These are phyloP conservation scores for Passer domesticus DNA, from an alignment of 2,113 vertebrate genomes.

Conservation along the genomic window DNA sequence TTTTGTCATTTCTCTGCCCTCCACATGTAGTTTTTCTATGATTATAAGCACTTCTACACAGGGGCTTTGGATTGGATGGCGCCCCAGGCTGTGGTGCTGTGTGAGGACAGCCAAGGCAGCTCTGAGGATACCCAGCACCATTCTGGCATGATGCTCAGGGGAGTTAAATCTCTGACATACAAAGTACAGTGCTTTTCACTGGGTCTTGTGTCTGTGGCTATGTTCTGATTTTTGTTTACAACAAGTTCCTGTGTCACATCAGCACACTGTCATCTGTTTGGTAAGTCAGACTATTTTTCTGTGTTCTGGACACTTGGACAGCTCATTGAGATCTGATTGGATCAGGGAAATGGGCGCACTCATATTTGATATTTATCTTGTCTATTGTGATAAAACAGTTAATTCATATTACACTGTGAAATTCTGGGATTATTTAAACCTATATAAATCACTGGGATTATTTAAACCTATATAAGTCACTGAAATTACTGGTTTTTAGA, in stretches of 20 bases:
- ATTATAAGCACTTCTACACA: background rate
- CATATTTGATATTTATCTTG: background rate
- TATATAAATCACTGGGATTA: background rate
- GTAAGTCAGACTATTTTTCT: background rate
- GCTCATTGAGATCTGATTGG: background rate
- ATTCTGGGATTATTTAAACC: background rate
- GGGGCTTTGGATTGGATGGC: background rate
- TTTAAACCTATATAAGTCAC: background rate
- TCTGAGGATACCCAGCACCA: background rate
- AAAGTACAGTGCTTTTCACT: background rate
- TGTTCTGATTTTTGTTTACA: background rate
- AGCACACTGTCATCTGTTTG: background rate
- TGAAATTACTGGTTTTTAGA: background rate
- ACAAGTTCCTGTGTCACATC: background rate
- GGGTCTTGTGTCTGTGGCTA: background rate
- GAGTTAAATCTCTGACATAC: background rate
- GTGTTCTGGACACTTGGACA: background rate
- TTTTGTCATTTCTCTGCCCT: background rate
- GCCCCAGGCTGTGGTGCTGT: background rate
- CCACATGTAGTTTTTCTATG: background rate
- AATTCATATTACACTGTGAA: background rate
- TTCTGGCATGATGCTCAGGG: background rate
- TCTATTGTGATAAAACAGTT: background rate
- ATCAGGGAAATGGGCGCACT: background rate
- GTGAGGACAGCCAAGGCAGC: background rate